Percentiles rank a stretch among this genome's conserved stretches.
phyloP scores from a whole-genome alignment of 92 coral and sea anemone species.

The Zoanthus sansibaricus region DNA sequence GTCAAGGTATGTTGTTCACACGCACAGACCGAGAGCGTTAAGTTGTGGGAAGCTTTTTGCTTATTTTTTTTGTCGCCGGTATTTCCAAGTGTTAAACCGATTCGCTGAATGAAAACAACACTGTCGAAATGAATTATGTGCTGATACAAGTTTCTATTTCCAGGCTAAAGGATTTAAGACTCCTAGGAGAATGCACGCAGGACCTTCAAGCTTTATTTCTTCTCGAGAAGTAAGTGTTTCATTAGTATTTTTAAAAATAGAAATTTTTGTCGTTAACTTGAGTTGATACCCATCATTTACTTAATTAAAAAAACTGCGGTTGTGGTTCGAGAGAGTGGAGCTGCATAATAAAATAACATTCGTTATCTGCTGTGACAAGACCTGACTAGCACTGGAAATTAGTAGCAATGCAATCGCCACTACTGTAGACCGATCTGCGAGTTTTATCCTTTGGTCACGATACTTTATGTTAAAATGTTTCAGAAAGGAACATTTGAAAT shows the following conservation, averaged over 20 bases:
- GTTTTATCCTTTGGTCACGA: background rate
- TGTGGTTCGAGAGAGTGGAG: background rate
- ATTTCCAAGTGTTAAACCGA: background rate
- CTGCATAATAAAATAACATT: background rate
- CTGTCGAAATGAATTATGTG: slow-evolving; percentile 17
- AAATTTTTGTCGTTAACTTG: background rate
- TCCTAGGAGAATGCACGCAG: slow-evolving; percentile 83
- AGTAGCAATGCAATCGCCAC: background rate
- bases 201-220: slow-evolving; percentile 90
- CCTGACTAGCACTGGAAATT: background rate
- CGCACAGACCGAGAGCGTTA: background rate
- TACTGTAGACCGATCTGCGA: background rate
- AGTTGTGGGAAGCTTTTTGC: background rate
- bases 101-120: background rate
- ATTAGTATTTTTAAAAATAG: background rate
- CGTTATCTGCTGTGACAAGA: background rate
- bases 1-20: slow-evolving; percentile 77
- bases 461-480: background rate
- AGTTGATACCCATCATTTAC: background rate
- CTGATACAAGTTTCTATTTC: slow-evolving; percentile 31
- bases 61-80: slow-evolving; percentile 23
- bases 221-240: slow-evolving; percentile 83
- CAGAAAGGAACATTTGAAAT: background rate
- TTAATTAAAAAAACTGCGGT: background rate
- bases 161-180: slow-evolving; percentile 83